Conservation (phyloP, 2,888 invertebrate species). For the Venusia cambrica region DNA sequence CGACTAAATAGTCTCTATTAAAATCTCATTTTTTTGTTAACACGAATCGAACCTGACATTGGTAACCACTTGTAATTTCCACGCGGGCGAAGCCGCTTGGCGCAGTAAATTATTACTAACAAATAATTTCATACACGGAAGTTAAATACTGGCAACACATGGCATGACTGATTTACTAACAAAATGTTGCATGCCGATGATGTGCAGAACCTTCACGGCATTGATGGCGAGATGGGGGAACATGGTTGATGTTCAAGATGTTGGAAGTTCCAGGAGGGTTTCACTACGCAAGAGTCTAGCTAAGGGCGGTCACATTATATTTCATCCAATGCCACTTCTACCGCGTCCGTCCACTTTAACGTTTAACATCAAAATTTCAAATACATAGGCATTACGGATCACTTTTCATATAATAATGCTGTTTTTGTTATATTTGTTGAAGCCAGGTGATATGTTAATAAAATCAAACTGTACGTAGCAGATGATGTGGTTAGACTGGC, state of each 20-base stretch:
- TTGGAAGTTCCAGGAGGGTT: no score
- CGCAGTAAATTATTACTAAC: no score
- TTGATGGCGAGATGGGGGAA: constrained; percentile 43
- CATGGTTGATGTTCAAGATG: constrained; percentile 32
- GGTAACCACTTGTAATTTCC: no score
- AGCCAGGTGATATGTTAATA: neutral
- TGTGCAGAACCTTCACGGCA: constrained; percentile 59
- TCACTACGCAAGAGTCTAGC: neutral
- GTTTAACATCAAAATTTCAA: constrained; percentile 51
- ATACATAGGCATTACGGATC: constrained; percentile 9
- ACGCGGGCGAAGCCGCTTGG: no score
- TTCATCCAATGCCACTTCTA: constrained; percentile 63
- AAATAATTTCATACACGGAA: no score
- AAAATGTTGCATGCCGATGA: constrained; percentile 61
- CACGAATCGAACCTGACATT: no score
- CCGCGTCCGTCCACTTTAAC: constrained; percentile 34
- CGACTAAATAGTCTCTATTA: no score
- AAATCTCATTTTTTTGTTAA: no score
- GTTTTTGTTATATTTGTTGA: no score
- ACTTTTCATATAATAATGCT: no score
- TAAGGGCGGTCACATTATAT: constrained; percentile 9
- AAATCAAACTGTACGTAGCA: constrained; percentile 7
- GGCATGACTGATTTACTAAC: no score
- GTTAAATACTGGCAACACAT: no score
- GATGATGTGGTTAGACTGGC: constrained; percentile 16